Conservation (phyloP, 2,113 vertebrate genomes). For the Lampris megalopsis region DNA sequence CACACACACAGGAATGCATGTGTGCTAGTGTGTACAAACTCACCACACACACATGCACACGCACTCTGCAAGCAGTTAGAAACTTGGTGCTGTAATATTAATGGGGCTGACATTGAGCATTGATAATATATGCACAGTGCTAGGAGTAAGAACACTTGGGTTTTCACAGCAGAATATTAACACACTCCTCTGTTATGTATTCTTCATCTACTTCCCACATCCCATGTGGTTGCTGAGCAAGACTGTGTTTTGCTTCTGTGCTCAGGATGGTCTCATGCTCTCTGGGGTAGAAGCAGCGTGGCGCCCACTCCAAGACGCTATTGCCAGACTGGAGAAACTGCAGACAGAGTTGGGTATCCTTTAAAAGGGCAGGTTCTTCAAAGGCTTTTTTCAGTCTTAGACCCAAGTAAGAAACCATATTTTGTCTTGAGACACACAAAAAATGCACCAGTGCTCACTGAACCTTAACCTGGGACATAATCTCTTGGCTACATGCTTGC, state of each 20-base stretch:
- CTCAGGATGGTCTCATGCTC: slow-evolving; percentile 69
- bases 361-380: slow-evolving; percentile 1
- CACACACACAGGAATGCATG: not conserved
- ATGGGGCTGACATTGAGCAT: not conserved
- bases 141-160: not conserved
- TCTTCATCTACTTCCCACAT: not conserved
- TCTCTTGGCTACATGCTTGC: no score
- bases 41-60: not conserved
- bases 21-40: not conserved
- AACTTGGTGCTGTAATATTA: not conserved
- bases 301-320: slow-evolving; percentile 53
- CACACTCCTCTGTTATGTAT: not conserved
- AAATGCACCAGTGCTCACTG: no score
- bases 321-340: slow-evolving; percentile 59
- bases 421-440: no score
- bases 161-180: not conserved
- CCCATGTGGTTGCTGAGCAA: not conserved
- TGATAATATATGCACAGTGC: not conserved
- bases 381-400: no score
- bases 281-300: slow-evolving; percentile 53
- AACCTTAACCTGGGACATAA: no score
- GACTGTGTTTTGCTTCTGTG: slow-evolving; percentile 1
- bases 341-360: slow-evolving; percentile 62
- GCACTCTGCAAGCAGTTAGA: no score
- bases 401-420: no score